A percentile compares a stretch with the other conserved stretches of the same genome.
Evolutionary conservation across 2,797 vertebrate species (phyloP).

Genomic region (Erithacus rubecula): DNA sequence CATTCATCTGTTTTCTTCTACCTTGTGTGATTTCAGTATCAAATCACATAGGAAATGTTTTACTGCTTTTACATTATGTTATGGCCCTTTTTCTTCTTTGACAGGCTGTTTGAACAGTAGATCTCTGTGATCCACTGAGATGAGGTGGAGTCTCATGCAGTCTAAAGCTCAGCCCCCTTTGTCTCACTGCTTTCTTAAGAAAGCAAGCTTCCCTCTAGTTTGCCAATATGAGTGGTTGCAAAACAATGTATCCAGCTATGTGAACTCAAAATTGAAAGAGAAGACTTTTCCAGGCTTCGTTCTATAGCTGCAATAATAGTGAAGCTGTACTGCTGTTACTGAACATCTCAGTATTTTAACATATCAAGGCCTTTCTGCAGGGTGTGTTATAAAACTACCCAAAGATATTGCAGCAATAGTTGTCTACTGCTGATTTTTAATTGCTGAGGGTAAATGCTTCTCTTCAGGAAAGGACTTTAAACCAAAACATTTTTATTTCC

Average conservation of each 20-base stretch:
- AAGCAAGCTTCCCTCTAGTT: neutral
- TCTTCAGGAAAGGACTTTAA: constrained; percentile 45
- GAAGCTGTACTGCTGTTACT: neutral
- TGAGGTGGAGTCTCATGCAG: neutral
- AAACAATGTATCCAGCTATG: neutral
- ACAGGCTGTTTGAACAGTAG: neutral
- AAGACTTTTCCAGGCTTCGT: neutral
- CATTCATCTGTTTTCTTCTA: neutral
- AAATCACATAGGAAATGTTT: neutral
- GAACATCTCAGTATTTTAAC: neutral
- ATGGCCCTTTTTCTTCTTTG: neutral
- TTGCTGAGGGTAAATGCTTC: constrained; percentile 1
- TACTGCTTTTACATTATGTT: neutral
- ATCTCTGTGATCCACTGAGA: neutral
- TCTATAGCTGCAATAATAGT: neutral
- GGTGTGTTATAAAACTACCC: neutral
- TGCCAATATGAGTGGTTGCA: neutral
- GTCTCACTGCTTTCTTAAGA: neutral
- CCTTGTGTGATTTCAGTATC: neutral
- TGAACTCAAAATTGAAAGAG: neutral
- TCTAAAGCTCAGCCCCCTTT: neutral
- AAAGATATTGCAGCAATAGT: neutral
- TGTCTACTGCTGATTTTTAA: constrained; percentile 18
- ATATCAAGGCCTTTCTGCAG: neutral
- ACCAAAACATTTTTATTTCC: constrained; percentile 32